Evolutionary conservation across 2,113 vertebrate genomes (phyloP), one percentile per base, ranked within the genome.

Genomic region (Symphodus melops): DNA sequence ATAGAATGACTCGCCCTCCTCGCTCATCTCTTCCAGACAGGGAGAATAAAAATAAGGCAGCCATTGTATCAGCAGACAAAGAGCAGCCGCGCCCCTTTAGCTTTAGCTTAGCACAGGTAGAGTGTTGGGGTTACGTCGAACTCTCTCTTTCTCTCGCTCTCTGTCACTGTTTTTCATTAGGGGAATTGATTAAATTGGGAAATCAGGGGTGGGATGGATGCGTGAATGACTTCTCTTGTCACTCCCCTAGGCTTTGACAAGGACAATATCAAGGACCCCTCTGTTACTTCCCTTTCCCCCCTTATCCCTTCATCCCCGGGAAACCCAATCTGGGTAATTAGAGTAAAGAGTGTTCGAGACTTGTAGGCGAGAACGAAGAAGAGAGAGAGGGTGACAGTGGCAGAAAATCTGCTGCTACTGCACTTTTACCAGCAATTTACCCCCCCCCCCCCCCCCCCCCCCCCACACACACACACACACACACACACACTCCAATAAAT

Each of bases 121-220:
- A 75, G 84, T 85, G 68, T 82, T 52, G 81, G 72, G 65, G 57
- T 77, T 83, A 74, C 86, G 83, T 82, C 56, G 77, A 77, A 79
- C 76, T 74, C 36, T 72, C 72, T 61, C 71, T 59, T 33, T 36
- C 53, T 58, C 62, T 41, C 64, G 44, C 60, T 69, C 75, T 81
- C 25, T 64, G 28, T 61, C 84, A 91, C 91, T 93, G 90, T 79
- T 73, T 88, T 90, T 88, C 86, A 92, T 92, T 90, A 91, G 80
- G 77, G 81, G 91, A 94, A 94, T 89, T 95, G 94, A 96, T 96
- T 94, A 94, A 95, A 95, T 95, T 93, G 90, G 92, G 93, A 94
- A 93, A 89, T 89, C 81, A 67, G 86, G 88, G 93, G 91, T 92
- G 79, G 91, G 94, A 94, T 77, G 92, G 93, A 93, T 93, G 85